Evolutionary conservation across 1,140 invertebrate species (phyloP).

Genomic region (Aphelenchoides besseyi): DNA sequence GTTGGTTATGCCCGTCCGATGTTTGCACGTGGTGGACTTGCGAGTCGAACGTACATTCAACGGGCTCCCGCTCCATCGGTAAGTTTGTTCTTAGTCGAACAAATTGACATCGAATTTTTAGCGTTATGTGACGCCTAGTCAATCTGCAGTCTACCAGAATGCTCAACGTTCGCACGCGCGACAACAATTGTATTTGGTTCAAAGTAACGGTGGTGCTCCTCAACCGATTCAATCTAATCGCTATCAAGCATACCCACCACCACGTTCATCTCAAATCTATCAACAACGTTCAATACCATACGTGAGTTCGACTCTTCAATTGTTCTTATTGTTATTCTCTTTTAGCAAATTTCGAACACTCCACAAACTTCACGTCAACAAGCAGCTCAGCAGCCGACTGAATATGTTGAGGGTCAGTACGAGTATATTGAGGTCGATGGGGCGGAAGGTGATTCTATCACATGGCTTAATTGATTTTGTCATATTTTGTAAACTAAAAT

Average conservation of each 20-base stretch:
- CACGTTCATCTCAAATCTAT: background rate
- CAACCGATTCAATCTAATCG: slow-evolving; percentile 9
- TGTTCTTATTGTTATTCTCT: background rate
- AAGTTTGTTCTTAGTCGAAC: background rate
- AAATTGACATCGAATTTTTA: background rate
- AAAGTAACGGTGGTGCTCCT: background rate
- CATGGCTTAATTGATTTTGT: no score
- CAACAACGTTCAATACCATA: background rate
- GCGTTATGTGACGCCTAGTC: slow-evolving; percentile 11
- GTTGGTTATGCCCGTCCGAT: background rate
- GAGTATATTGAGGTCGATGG: background rate
- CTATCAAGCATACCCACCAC: background rate
- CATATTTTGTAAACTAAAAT: no score
- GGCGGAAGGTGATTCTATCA: no score
- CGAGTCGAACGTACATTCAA: background rate
- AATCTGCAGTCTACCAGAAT: slow-evolving; percentile 12
- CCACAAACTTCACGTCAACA: background rate
- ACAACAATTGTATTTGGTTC: slow-evolving; percentile 17
- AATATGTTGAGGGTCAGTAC: background rate
- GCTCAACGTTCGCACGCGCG: slow-evolving; percentile 3
- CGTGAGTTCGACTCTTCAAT: background rate
- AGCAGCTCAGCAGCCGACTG: background rate
- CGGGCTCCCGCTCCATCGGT: background rate
- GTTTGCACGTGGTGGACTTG: background rate
- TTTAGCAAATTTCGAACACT: background rate